A percentile compares a stretch with the other conserved stretches of the same genome.
Conservation (phyloP, 2,888 invertebrate genomes). For the Tinea pellionella region DNA sequence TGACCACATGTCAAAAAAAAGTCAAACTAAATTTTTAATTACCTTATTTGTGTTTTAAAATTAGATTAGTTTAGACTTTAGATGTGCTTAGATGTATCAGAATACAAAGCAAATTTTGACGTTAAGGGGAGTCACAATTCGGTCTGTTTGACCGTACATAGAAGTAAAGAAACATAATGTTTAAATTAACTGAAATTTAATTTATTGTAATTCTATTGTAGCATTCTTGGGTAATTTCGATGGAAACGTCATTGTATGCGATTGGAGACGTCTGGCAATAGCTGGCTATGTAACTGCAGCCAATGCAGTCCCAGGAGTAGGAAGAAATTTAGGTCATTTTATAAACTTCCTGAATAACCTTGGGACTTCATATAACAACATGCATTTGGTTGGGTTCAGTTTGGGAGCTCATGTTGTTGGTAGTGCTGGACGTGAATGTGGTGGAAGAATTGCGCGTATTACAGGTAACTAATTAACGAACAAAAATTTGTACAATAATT, state of each 20-base stretch:
- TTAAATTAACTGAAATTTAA: no score
- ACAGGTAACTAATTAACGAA: conserved; percentile 26
- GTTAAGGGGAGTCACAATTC: no score
- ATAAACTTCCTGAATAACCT: conserved; percentile 25
- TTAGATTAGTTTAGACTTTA: no score
- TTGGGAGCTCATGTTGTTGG: conserved; percentile 41
- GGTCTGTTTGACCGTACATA: no score
- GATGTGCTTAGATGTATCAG: no score
- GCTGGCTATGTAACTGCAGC: conserved; percentile 32
- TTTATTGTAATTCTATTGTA: conserved; percentile 16
- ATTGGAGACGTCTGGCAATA: conserved; percentile 33
- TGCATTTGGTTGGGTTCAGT: conserved; percentile 40
- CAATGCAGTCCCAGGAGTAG: conserved; percentile 31
- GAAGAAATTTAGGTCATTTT: conserved; percentile 34
- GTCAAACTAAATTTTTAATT: no score
- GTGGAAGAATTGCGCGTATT: conserved; percentile 30
- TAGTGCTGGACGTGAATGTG: conserved; percentile 29
- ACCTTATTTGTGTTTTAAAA: no score
- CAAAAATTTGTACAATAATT: no score
- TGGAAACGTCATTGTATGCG: conserved; percentile 34
- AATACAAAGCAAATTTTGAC: no score
- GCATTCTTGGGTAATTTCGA: conserved; percentile 28
- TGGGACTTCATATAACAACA: conserved; percentile 23
- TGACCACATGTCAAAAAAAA: no score
- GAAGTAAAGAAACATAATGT: no score